Conservation (phyloP, 2,888 invertebrate species). For the Melikaiella ostensackeni region DNA sequence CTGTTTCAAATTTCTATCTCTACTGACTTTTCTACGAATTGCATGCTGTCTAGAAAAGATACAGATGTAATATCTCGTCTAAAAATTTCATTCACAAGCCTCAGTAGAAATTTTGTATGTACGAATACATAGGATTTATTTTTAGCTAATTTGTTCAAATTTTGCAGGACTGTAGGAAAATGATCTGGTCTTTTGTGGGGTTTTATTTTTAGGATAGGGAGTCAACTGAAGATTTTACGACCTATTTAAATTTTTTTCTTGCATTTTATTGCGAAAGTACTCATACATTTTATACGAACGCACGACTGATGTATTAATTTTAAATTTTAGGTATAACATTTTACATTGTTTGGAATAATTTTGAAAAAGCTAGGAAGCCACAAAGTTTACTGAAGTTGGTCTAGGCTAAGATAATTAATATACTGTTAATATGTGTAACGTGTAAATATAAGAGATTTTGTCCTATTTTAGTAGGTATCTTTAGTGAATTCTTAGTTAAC, state of each 20-base stretch:
- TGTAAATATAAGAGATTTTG: slow-evolving; percentile 29
- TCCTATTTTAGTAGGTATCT: slow-evolving; percentile 14
- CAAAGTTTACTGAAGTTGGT: neutral
- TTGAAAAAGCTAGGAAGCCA: slow-evolving; percentile 1
- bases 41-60: neutral
- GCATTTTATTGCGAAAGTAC: slow-evolving; percentile 2
- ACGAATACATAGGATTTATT: neutral
- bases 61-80: neutral
- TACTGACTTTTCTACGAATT: neutral
- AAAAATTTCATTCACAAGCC: neutral
- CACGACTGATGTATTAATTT: slow-evolving; percentile 27
- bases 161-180: neutral
- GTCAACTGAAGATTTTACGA: neutral
- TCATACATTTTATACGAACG: slow-evolving; percentile 10
- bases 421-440: slow-evolving; percentile 20
- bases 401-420: slow-evolving; percentile 9
- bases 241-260: neutral
- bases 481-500: neutral
- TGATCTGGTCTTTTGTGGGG: neutral
- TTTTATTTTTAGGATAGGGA: neutral
- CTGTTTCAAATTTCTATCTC: slow-evolving; percentile 1
- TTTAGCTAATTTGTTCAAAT: neutral
- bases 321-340: slow-evolving; percentile 3
- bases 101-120: neutral
- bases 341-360: slow-evolving; percentile 21